Base-by-base conservation (phyloP, 2,113 vertebrate genomes). In the Synodontis membranacea region DNA sequence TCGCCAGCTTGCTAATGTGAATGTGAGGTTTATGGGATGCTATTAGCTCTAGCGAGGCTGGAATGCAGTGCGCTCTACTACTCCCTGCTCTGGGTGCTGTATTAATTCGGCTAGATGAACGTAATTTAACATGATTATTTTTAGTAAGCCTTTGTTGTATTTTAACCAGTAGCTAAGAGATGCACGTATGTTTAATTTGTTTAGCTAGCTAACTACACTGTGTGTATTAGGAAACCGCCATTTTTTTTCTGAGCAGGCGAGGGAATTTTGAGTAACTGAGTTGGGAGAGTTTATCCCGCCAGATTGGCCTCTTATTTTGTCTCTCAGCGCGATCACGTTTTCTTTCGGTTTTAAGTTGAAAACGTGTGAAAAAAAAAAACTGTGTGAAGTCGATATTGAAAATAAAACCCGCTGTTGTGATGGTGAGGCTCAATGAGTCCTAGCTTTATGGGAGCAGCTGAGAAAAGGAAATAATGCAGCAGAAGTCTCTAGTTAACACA, bases 191-290 rank as follows among this genome's bases (percentile, higher is more conserved):
- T 37, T 54, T 23, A 37, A 39, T 14, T 34, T 83, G 5, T 25
- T 3, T 37, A 34, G n/a, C 62, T 85, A 31, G 44, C 83, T 50
- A 23, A 46, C 68, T 75, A 21, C n/a, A 21, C 7, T 83, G 60
- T 64, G 28, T 72, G 50, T 46, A 28, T 62, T 58, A 64, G 83
- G 39, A 85, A 64, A 82, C 85, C 86, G 89, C 86, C 89, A 86
- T 90, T 87, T 90, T 84, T 84, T 80, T n/a, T 58, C 34, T 50
- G 34, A 85, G 23, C 50, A 80, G 83, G 88, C 54, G 85, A 88
- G 86, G 87, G 87, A 89, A 86, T 84, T 86, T 86, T 87, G 60
- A 89, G 81, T 42, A 83, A 85, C 46, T 12, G 60, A 86, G 76
- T 84, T 84, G 80, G 60, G 64, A 81, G 62, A 81, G 34, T 66